A percentile compares a stretch with the other conserved stretches of the same genome.
phyloP scores from a whole-genome alignment of 2,888 invertebrate species.

The Phymatocera aterrima region DNA sequence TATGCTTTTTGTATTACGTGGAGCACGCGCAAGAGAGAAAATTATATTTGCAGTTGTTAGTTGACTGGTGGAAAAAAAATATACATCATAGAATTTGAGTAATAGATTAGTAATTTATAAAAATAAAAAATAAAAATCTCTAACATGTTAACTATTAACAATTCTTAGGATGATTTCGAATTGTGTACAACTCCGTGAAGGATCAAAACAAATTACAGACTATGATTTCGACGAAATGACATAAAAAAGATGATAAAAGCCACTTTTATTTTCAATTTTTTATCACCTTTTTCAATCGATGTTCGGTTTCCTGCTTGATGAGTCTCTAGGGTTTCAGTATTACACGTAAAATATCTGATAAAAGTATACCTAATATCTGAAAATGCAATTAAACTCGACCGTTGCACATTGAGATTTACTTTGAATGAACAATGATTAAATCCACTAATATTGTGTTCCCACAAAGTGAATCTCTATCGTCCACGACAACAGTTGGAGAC shows the following conservation, averaged over 20 bases:
- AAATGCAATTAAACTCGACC: conserved; percentile 26
- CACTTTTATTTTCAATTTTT: not conserved
- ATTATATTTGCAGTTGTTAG: conserved; percentile 19
- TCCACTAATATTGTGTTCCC: not conserved
- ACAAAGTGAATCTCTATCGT: conserved; percentile 43
- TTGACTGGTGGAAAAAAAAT: not conserved
- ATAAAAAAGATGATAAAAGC: too few relatives aligned
- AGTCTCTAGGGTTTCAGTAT: conserved; percentile 65
- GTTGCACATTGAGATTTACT: conserved; percentile 54
- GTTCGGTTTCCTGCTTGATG: conserved; percentile 39
- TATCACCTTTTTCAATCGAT: not conserved
- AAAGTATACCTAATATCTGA: conserved; percentile 47
- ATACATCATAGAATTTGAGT: conserved; percentile 28
- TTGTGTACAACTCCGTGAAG: conserved; percentile 48
- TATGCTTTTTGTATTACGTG: not conserved
- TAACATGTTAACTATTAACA: conserved; percentile 40
- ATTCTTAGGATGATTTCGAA: conserved; percentile 36
- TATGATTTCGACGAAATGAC: conserved; percentile 43
- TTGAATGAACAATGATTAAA: conserved; percentile 22
- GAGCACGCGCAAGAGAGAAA: conserved; percentile 9
- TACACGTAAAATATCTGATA: conserved; percentile 59
- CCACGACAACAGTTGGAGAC: conserved; percentile 45
- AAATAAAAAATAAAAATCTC: conserved; percentile 19
- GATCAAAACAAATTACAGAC: conserved; percentile 63
- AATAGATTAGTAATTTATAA: conserved; percentile 47